Conservation (phyloP, 2,888 invertebrate genomes). For the Abrostola tripartita region DNA sequence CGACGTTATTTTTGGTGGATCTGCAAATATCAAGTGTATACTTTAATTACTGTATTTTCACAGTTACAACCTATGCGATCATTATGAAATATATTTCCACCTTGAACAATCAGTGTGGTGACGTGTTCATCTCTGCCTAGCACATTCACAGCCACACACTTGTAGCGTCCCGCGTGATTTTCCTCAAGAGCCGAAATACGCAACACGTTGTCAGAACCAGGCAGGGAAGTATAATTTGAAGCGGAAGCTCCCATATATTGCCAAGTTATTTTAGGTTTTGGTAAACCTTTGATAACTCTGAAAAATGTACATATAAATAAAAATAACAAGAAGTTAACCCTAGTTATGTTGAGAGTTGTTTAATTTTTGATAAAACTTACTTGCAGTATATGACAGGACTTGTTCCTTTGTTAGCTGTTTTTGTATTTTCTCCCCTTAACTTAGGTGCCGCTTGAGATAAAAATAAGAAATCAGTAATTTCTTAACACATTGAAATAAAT, state of each 20-base stretch:
- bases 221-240: not conserved
- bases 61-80: no score
- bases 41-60: not conserved
- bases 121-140: not conserved
- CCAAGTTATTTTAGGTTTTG: slow-evolving; percentile 6
- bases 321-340: not conserved
- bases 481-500: no score
- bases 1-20: not conserved
- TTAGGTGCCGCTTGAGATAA: slow-evolving; percentile 31
- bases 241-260: not conserved
- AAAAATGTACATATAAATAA: not conserved
- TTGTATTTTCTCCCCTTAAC: not conserved
- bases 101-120: slow-evolving; percentile 11
- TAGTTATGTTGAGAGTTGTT: not conserved
- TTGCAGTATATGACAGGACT: slow-evolving; percentile 30
- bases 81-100: not conserved
- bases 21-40: not conserved
- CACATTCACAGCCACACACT: slow-evolving; percentile 2
- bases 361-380: slow-evolving; percentile 30
- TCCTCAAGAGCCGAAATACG: not conserved
- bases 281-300: slow-evolving; percentile 25
- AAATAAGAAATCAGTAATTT: not conserved
- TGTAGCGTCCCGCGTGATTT: slow-evolving; percentile 3
- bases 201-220: not conserved
- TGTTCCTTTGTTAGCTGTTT: slow-evolving; percentile 22